Conservation (phyloP, 1,140 invertebrate genomes). For the Coptotermes formosanus region DNA sequence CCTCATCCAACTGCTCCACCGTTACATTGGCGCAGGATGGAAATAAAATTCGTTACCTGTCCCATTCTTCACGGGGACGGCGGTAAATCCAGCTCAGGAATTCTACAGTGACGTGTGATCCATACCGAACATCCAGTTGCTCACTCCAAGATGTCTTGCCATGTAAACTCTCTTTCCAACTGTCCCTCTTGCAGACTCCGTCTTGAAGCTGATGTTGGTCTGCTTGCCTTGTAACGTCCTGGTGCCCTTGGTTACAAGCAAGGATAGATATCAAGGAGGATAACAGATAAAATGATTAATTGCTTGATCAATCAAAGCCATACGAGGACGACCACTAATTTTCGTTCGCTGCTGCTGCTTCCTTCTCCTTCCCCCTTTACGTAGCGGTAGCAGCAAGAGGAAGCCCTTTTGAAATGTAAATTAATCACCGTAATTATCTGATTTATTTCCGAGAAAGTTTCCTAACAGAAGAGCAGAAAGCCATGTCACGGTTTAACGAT, state of each 20-base stretch:
- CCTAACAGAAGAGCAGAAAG: not conserved
- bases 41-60: too few relatives aligned
- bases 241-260: not conserved
- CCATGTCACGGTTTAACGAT: constrained; percentile 25
- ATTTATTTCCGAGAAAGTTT: constrained; percentile 33
- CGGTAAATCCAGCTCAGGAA: too few relatives aligned
- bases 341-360: constrained; percentile 22
- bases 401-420: constrained; percentile 31
- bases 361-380: not conserved
- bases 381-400: not conserved
- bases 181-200: too few relatives aligned
- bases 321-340: constrained; percentile 29
- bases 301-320: constrained; percentile 34
- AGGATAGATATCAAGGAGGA: constrained; percentile 1
- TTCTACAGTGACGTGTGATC: too few relatives aligned
- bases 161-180: too few relatives aligned
- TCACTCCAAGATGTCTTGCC: too few relatives aligned
- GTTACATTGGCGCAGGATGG: too few relatives aligned
- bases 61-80: too few relatives aligned
- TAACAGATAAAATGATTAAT: constrained; percentile 35
- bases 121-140: too few relatives aligned
- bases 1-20: too few relatives aligned
- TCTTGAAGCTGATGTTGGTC: too few relatives aligned
- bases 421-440: constrained; percentile 35
- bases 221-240: too few relatives aligned